Evolutionary conservation across 2,797 vertebrate species (phyloP).

Genomic region (Scarus forsteni): DNA sequence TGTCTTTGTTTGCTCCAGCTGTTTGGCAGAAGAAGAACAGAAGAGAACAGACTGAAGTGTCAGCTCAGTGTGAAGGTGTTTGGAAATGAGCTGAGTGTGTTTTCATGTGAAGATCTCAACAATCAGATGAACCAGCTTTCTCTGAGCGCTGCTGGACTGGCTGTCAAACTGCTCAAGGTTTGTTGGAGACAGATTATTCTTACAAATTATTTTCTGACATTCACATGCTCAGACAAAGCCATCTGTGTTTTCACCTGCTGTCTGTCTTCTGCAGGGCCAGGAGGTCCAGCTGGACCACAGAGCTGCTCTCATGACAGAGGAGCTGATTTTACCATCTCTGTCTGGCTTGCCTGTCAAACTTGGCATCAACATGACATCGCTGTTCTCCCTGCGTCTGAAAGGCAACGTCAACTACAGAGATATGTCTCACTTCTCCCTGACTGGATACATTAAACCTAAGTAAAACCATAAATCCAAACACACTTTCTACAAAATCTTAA

Average conservation of each 20-base stretch:
- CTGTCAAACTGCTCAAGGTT: conserved; percentile 90
- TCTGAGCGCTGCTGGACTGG: conserved; percentile 83
- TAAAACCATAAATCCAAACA: conserved; percentile 47
- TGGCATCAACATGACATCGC: conserved; percentile 85
- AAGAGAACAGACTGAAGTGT: conserved; percentile 71
- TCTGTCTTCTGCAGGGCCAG: conserved; percentile 82
- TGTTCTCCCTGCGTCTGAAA: conserved; percentile 84
- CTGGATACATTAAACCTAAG: conserved; percentile 89
- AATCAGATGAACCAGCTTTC: conserved; percentile 78
- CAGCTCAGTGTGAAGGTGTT: conserved; percentile 87
- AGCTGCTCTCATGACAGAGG: conserved; percentile 82
- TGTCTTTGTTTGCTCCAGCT: conserved; percentile 75
- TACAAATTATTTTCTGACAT: not conserved
- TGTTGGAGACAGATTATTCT: not conserved
- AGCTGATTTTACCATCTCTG: conserved; percentile 87
- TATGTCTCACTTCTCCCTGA: conserved; percentile 85
- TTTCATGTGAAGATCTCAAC: conserved; percentile 84
- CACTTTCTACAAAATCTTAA: not conserved
- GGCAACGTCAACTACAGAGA: conserved; percentile 85
- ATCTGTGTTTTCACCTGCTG: not conserved
- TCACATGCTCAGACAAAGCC: not conserved
- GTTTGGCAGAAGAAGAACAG: conserved; percentile 60
- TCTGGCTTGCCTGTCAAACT: conserved; percentile 88
- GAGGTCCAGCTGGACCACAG: conserved; percentile 88
- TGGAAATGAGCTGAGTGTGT: conserved; percentile 86